Evolutionary conservation across 2,797 vertebrate species (phyloP).

Genomic region (Alauda arvensis): DNA sequence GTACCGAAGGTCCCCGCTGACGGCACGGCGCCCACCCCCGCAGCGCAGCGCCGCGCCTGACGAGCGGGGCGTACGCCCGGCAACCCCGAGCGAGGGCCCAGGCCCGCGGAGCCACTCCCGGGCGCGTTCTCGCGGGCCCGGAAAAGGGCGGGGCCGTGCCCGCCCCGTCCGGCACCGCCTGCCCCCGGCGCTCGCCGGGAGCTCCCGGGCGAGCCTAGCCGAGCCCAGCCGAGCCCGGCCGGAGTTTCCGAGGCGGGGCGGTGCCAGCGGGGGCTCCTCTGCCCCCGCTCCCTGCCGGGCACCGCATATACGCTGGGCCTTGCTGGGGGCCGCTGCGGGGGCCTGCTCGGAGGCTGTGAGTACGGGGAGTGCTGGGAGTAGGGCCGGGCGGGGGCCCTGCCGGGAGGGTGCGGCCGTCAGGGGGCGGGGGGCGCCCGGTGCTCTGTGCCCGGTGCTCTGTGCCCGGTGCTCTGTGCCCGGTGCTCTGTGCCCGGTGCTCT

Average conservation of each 20-base stretch:
- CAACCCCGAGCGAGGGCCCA: not conserved
- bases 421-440: too few relatives aligned
- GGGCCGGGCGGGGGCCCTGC: not conserved
- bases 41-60: fast-evolving
- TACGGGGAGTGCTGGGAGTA: not conserved
- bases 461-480: too few relatives aligned
- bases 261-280: not conserved
- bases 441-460: too few relatives aligned
- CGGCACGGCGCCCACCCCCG: not conserved
- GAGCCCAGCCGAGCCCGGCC: not conserved
- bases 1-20: constrained; percentile 7
- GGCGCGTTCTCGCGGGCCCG: too few relatives aligned
- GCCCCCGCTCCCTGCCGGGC: not conserved
- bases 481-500: too few relatives aligned
- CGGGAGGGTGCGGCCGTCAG: not conserved
- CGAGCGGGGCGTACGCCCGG: not conserved
- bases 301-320: not conserved
- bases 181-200: not conserved
- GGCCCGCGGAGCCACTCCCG: not conserved
- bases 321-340: fast-evolving
- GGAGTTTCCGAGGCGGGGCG: not conserved
- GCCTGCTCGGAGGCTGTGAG: not conserved
- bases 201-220: not conserved
- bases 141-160: too few relatives aligned
- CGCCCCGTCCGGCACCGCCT: not conserved